phyloP scores from a whole-genome alignment of 1,140 invertebrate genomes.

The fruit fly (Drosophila melanogaster) region DNA sequence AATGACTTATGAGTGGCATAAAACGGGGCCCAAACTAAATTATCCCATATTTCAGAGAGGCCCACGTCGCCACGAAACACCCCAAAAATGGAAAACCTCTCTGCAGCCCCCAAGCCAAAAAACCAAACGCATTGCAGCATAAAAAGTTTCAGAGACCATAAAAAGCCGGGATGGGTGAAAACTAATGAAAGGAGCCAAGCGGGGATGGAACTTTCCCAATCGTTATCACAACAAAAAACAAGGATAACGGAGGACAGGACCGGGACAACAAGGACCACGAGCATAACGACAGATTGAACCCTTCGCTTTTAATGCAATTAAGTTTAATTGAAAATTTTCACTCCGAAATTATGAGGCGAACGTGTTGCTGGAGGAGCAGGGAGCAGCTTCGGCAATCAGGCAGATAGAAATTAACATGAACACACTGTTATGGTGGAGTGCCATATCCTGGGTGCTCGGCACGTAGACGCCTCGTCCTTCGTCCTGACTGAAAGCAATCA shows the following conservation, averaged over 20 bases:
- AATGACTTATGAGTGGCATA: constrained; percentile 56
- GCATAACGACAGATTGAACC: constrained; percentile 81
- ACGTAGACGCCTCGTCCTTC: constrained; percentile 50
- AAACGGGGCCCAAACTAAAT: constrained; percentile 52
- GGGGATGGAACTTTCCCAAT: constrained; percentile 6
- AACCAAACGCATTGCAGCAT: constrained; percentile 64
- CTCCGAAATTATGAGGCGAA: constrained; percentile 80
- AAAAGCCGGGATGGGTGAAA: constrained; percentile 49
- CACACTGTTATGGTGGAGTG: constrained; percentile 47
- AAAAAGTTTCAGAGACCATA: constrained; percentile 65
- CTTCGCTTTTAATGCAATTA: constrained; percentile 83
- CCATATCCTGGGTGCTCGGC: constrained; percentile 64
- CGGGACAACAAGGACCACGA: constrained; percentile 17
- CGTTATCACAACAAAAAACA: constrained; percentile 38
- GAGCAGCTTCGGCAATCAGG: constrained; percentile 62
- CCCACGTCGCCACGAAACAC: constrained; percentile 11
- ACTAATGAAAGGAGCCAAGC: constrained; percentile 38
- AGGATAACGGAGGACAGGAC: constrained; percentile 24
- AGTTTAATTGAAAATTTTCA: constrained; percentile 84
- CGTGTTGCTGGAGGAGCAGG: constrained; percentile 47
- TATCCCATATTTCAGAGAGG: constrained; percentile 50
- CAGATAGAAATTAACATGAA: constrained; percentile 80
- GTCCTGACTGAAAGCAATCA: constrained; percentile 70
- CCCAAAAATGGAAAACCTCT: constrained; percentile 1
- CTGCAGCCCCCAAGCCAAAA: constrained; percentile 11